Base-by-base conservation (phyloP, 1,140 invertebrate species). In the Octopus bimaculoides region DNA sequence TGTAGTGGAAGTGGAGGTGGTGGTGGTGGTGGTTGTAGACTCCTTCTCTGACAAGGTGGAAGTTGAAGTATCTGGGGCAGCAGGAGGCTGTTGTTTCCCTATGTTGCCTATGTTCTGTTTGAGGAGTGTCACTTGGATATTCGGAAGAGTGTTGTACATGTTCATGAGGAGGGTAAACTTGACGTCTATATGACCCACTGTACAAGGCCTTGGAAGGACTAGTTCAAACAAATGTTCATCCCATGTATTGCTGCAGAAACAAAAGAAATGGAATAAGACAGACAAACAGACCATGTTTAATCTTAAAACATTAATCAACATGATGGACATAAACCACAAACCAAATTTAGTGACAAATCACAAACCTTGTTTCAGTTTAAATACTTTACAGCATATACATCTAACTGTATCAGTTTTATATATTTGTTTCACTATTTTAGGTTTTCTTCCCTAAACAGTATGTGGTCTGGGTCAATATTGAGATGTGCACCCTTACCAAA, bases 171-270 rank as follows among this genome's bases (percentile, higher is more conserved):
- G 90, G 14, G 93, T 93, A 86, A 97, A 97, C 84, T 94, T 93
- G 8, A 98, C 92, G 89, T 97, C 95, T 20, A 98, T 93, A 85
- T 97, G 96, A 52, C 95, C 95, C 79, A 96, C 91, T 74, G 93
- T 93, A 61, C 93, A 93, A 73, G 89, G 92, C 69, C 91, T 89
- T 0, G 95, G 95, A 80, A 98, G 89, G 6, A 95, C 95, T 0
- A 98, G 90, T 89, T 97, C 96, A 87, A 98, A 94, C 17, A 97
- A 92, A 85, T 98, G 96, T 85, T 97, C 96, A 86, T 97, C 95
- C 95, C 95, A 97, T 1, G 95, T 96, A 10, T 93, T 92, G 77
- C 93, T 94, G 83, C 52, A 89, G 86, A 84, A 81, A 80, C 84
- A 85, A 52, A 26, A 80, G 14, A 77, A 56, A 79, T 76, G 66